Conservation (phyloP, 2,888 invertebrate species). For the Nomada lathburiana region DNA sequence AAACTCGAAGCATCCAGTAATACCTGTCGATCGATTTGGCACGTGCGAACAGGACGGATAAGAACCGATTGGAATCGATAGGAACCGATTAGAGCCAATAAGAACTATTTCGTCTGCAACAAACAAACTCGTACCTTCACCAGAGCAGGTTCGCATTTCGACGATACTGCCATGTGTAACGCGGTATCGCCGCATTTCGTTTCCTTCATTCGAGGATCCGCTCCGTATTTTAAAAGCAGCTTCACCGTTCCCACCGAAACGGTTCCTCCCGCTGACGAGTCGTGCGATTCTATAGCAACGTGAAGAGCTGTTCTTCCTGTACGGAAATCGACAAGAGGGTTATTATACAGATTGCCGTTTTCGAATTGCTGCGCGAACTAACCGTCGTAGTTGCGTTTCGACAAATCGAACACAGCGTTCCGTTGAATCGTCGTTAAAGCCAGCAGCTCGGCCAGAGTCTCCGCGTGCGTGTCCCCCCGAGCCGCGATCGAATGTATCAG, state of each 20-base stretch:
- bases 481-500: constrained; percentile 77
- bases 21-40: constrained; percentile 54
- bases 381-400: constrained; percentile 79
- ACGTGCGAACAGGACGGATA: background rate
- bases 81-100: background rate
- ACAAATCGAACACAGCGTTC: constrained; percentile 76
- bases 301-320: constrained; percentile 79
- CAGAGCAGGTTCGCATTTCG: constrained; percentile 73
- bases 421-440: constrained; percentile 73
- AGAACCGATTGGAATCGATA: too few relatives aligned
- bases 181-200: constrained; percentile 75
- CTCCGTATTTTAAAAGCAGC: constrained; percentile 76
- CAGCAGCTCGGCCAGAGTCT: constrained; percentile 76
- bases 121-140: constrained; percentile 72
- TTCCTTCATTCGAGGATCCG: constrained; percentile 71
- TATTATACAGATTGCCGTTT: background rate
- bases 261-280: constrained; percentile 52
- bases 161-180: constrained; percentile 75
- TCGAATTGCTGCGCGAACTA: constrained; percentile 19
- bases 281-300: constrained; percentile 77
- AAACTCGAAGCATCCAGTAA: constrained; percentile 64
- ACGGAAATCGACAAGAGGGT: background rate
- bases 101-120: too few relatives aligned
- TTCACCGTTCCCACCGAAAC: constrained; percentile 64
- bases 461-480: constrained; percentile 75